Evolutionary conservation across 2,113 vertebrate genomes (phyloP).

Genomic region (Pelecanoides urinatrix): DNA sequence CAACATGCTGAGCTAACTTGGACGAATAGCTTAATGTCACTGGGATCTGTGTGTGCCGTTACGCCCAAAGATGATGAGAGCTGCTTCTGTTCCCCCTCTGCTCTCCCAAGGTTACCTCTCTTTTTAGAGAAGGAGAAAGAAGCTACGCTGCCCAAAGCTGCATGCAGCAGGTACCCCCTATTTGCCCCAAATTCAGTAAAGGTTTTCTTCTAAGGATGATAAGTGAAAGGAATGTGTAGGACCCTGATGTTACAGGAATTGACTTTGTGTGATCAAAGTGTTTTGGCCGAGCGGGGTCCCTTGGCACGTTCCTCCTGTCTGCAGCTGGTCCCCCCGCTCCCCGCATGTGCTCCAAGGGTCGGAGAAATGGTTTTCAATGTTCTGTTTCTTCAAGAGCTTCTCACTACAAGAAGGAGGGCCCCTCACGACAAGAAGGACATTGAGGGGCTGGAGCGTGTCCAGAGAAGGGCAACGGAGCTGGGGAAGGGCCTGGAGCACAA

Average conservation of each 20-base stretch:
- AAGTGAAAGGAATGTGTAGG: no score
- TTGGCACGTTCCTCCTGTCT: neutral
- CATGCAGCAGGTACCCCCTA: neutral
- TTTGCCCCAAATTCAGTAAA: neutral
- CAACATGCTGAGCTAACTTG: neutral
- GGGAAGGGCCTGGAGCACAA: no score
- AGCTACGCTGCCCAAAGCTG: neutral
- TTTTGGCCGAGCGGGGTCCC: fast-evolving
- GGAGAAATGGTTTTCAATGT: neutral
- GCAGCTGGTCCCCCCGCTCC: neutral
- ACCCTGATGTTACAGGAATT: fast-evolving
- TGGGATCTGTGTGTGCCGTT: fast-evolving
- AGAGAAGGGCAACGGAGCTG: no score
- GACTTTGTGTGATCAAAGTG: neutral
- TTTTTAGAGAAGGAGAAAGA: neutral
- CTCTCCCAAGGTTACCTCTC: neutral
- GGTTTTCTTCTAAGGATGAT: neutral
- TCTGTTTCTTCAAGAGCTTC: neutral
- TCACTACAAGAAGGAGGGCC: no score
- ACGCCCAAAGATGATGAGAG: neutral
- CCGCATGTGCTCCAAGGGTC: neutral
- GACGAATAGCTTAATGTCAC: neutral
- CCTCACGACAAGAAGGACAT: no score
- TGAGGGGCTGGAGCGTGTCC: no score
- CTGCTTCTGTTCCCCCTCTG: neutral